phyloP scores from a whole-genome alignment of 2,797 vertebrate species.

The Potorous gilbertii region DNA sequence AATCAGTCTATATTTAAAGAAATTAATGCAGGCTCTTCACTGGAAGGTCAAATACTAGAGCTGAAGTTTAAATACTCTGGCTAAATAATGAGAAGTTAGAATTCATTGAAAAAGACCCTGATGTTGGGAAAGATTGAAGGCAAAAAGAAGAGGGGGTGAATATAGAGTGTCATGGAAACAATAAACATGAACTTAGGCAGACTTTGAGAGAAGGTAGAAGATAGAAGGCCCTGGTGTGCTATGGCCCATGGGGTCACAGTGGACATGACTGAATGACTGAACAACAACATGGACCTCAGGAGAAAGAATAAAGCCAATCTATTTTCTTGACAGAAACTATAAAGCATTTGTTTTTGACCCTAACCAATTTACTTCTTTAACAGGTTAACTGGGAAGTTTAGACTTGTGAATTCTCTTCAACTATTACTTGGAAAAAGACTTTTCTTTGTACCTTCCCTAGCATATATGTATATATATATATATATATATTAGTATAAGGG shows the following conservation, averaged over 20 bases:
- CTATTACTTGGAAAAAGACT: not conserved
- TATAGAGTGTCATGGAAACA: not conserved
- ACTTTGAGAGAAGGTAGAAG: not conserved
- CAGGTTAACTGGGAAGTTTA: slow-evolving; percentile 36
- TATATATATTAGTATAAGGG: not conserved
- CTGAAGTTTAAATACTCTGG: too few relatives aligned
- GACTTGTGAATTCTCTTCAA: slow-evolving; percentile 16
- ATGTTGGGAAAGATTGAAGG: not conserved
- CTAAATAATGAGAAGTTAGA: too few relatives aligned
- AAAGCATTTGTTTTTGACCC: slow-evolving; percentile 71
- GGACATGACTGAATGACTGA: too few relatives aligned
- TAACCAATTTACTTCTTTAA: slow-evolving; percentile 71
- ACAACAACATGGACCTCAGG: slow-evolving; percentile 37
- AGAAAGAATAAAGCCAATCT: slow-evolving; percentile 50
- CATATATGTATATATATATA: too few relatives aligned
- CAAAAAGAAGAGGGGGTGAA: not conserved
- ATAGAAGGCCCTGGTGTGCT: too few relatives aligned
- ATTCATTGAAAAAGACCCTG: too few relatives aligned
- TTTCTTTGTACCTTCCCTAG: not conserved
- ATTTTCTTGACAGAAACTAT: slow-evolving; percentile 62
- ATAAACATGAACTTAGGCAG: not conserved
- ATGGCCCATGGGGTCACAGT: too few relatives aligned
- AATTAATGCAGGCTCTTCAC: too few relatives aligned
- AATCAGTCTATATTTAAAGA: too few relatives aligned
- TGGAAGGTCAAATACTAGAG: too few relatives aligned